phyloP scores from a whole-genome alignment of 2,888 invertebrate species.

The Drosophila mulleri region DNA sequence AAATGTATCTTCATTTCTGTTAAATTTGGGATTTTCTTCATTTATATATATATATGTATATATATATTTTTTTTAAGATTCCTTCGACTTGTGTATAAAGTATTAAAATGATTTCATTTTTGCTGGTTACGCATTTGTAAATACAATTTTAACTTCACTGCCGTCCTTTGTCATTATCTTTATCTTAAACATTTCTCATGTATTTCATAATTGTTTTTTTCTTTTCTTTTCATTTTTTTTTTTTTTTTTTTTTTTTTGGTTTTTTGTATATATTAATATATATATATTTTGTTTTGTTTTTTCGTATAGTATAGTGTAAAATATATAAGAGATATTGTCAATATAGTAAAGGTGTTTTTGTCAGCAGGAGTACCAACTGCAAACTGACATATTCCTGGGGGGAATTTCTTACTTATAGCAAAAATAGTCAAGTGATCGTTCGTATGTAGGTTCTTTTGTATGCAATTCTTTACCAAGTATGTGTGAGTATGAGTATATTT shows the following conservation, averaged over 20 bases:
- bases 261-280: slow-evolving; percentile 76
- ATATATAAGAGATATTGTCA: slow-evolving; percentile 85
- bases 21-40: slow-evolving; percentile 24
- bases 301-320: slow-evolving; percentile 84
- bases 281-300: slow-evolving; percentile 59
- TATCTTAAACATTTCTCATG: slow-evolving; percentile 36
- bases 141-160: slow-evolving; percentile 77
- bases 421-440: slow-evolving; percentile 81
- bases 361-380: slow-evolving; percentile 74
- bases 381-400: slow-evolving; percentile 78
- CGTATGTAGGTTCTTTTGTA: slow-evolving; percentile 66
- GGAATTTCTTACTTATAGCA: slow-evolving; percentile 81
- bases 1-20: slow-evolving; percentile 66
- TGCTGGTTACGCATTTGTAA: slow-evolving; percentile 78
- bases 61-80: slow-evolving; percentile 47
- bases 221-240: slow-evolving; percentile 39
- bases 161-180: slow-evolving; percentile 43
- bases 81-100: slow-evolving; percentile 78
- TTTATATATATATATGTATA: slow-evolving; percentile 2
- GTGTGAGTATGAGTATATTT: slow-evolving; percentile 16
- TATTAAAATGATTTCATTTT: slow-evolving; percentile 81
- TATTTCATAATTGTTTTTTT: slow-evolving; percentile 37
- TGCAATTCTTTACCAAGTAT: slow-evolving; percentile 57
- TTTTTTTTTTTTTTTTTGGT: slow-evolving; percentile 41
- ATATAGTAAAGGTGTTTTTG: slow-evolving; percentile 84